Base-by-base conservation (phyloP, 2,888 invertebrate species). In the Synergus laeviventris region DNA sequence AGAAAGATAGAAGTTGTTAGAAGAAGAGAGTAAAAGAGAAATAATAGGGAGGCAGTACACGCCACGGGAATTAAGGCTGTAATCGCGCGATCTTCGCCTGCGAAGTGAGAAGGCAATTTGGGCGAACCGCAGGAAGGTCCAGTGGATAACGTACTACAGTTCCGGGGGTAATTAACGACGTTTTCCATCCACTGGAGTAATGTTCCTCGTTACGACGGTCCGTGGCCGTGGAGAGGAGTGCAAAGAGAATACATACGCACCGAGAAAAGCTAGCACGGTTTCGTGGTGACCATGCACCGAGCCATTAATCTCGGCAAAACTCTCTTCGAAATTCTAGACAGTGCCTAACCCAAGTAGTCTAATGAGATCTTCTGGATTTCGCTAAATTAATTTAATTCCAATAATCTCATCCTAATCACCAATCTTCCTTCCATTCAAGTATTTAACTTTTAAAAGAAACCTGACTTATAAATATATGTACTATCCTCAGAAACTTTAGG, bases 131-230 rank as follows among this genome's bases (percentile, higher is more conserved):
- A 87, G 82, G 77, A 82, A 86, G 86, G 87, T 86, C 86, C 86
- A 78, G 78, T 73, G 86, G 87, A 88, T 89, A 89, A 89, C 86
- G 86, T 87, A 89, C 85, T 84, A 83, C 85, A 84, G 39, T 73
- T 75, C 81, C 79, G 85, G 83, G 87, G 87, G 87, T 90, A 90
- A 90, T 89, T 90, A 90, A 90, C 89, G 90, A 88, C 85, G 88
- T 88, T 87, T 88, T 87, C 87, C 87, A 84, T 83, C 84, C 81
- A 83, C 83, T 78, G 84, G 88, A 90, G 88, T 90, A 89, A 90
- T 90, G 88, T 86, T 84, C 78, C 89, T 90, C 90, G 90, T 91
- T 90, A 90, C 84, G 85, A 74, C 36, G 74, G 73, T 75, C 24
- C 77, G 18, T 45, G 38, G 49, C 70, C 75, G 24, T 5, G 36